phyloP scores from a whole-genome alignment of 92 coral and sea anemone species.

The Zoanthus gigantus region DNA sequence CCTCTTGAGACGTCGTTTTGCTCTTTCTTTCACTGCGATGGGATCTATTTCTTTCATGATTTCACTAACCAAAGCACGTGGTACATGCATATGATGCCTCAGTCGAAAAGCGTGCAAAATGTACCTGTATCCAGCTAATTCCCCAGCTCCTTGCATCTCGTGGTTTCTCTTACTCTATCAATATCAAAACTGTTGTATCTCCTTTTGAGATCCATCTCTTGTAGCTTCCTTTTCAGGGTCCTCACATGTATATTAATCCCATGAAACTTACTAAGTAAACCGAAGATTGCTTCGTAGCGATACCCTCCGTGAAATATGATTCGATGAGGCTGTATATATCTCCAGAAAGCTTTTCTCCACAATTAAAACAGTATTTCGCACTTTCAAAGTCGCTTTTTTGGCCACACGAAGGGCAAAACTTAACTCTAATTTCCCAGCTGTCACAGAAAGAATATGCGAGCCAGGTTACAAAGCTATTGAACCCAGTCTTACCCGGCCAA shows the following conservation, averaged over 20 bases:
- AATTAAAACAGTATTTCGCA: background rate
- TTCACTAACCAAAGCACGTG: constrained; percentile 3
- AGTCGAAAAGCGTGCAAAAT: background rate
- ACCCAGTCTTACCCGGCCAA: background rate
- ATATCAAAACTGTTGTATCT: background rate
- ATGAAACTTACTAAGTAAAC: background rate
- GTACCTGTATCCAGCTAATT: constrained; percentile 11
- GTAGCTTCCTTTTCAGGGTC: constrained; percentile 12
- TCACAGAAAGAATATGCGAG: background rate
- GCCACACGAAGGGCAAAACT: background rate
- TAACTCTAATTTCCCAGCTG: background rate
- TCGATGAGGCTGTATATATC: background rate
- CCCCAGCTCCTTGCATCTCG: constrained; percentile 24
- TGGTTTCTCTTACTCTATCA: background rate
- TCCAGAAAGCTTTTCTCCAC: background rate
- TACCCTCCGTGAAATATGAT: background rate
- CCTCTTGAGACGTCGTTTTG: constrained; percentile 2
- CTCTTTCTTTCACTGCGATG: background rate
- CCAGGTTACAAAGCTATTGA: background rate
- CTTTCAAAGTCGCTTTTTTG: constrained; percentile 1
- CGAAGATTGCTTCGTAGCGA: background rate
- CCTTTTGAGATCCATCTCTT: constrained; percentile 17
- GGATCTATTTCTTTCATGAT: constrained; percentile 14
- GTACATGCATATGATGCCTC: constrained; percentile 12
- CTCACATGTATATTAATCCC: constrained; percentile 3